Evolutionary conservation across 2,113 vertebrate species (phyloP), one percentile per base, ranked within the genome.

Genomic region (Rhea pennata): DNA sequence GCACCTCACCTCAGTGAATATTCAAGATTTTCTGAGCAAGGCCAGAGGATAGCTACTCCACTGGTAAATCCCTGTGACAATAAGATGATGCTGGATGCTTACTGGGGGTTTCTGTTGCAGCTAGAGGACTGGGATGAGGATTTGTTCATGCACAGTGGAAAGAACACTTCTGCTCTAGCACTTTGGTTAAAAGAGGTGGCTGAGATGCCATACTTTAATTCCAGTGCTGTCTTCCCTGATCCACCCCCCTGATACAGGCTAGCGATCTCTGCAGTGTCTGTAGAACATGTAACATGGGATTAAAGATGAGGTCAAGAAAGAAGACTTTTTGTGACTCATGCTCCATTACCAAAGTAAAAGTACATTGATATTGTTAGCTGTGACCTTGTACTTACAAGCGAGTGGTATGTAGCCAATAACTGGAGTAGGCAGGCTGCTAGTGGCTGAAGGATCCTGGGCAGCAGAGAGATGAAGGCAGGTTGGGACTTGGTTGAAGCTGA

Each of bases 351-450:
- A 4, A 46, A 59, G 39, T 36, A 1, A 4, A 46, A 59, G 39
- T 36, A 1, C 5, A 0, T 0, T 3, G 84, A 2, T 3, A 3
- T 54, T 22, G 15, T 12, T 23, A 15, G 59, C 75, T 20, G 0
- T 27, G 70, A 16, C 72, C 72, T 13, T 12, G n/a, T n/a, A 9
- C 33, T 33, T 7, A 40, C 6, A 4, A 7, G 59, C 14, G 5
- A 9, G 67, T 0, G 2, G 15, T 13, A 1, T 1, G 6, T 4
- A 13, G 39, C 39, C 10, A 4, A 26, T 33, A 5, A 4, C 17
- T 33, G 3, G 6, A 39, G 51, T 66, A 8, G 75, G 24, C n/a
- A 29, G 29, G 50, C 84, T 16, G 51, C 3, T 42, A n/a, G n/a
- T 3, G 5, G 44, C 69, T 46, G 51, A 15, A 31, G 84, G 62